Percentiles rank a stretch among this genome's conserved stretches.
Conservation (phyloP, 2,888 invertebrate species). For the Idaea straminata region DNA sequence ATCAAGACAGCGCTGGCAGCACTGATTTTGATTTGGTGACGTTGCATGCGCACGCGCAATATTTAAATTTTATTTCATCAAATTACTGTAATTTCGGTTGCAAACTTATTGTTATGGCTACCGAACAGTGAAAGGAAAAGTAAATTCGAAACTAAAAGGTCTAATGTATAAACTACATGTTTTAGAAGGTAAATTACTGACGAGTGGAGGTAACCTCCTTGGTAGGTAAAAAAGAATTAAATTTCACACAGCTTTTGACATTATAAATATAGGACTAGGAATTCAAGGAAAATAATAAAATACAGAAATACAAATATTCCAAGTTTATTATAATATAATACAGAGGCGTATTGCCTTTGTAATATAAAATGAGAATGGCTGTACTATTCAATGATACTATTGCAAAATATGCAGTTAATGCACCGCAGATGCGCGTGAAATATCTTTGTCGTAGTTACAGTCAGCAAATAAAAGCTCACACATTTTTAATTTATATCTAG, state of each 20-base stretch:
- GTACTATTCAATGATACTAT: slow-evolving; percentile 40
- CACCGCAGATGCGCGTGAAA: slow-evolving; percentile 41
- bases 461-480: slow-evolving; percentile 16
- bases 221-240: too few species aligned
- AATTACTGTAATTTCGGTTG: background rate
- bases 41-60: too few species aligned
- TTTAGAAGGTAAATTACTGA: too few species aligned
- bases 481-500: background rate
- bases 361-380: slow-evolving; percentile 41
- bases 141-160: too few species aligned
- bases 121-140: too few species aligned
- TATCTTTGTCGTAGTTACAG: slow-evolving; percentile 28
- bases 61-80: background rate
- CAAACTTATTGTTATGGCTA: background rate
- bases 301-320: slow-evolving; percentile 16
- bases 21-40: too few species aligned
- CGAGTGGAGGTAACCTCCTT: too few species aligned
- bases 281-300: background rate
- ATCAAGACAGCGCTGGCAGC: background rate
- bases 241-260: too few species aligned
- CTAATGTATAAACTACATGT: background rate
- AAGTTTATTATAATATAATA: slow-evolving; percentile 44
- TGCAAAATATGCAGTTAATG: slow-evolving; percentile 37
- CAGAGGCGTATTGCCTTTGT: slow-evolving; percentile 59
- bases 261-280: too few species aligned